Evolutionary conservation across 1,140 invertebrate species (phyloP).

Genomic region (Orius insidiosus): DNA sequence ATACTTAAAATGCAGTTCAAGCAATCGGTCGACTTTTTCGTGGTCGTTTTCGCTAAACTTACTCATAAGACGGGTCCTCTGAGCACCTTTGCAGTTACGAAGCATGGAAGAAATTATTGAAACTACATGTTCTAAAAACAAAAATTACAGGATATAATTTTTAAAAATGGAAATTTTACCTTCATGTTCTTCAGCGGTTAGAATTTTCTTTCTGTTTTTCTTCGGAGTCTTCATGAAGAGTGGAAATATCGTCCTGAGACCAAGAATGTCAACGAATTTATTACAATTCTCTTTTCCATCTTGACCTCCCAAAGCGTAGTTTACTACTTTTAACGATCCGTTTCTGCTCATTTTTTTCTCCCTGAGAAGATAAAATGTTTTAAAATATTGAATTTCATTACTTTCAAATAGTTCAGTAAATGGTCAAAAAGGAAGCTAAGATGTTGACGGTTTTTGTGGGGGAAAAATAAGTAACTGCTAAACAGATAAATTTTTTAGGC

Average conservation of each 20-base stretch:
- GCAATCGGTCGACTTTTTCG: conserved; percentile 90
- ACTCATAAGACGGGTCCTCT: conserved; percentile 72
- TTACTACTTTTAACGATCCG: conserved; percentile 90
- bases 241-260: conserved; percentile 89
- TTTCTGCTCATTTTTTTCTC: conserved; percentile 94
- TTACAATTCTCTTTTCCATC: conserved; percentile 92
- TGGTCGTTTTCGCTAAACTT: conserved; percentile 98
- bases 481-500: too few species aligned
- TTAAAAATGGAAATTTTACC: conserved; percentile 31
- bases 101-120: conserved; percentile 90
- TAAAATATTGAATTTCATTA: too few species aligned
- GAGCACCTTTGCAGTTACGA: conserved; percentile 75
- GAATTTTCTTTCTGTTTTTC: conserved; percentile 63
- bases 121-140: conserved; percentile 67
- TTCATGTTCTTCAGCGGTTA: conserved; percentile 83
- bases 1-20: conserved; percentile 97
- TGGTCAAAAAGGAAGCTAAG: too few species aligned
- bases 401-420: too few species aligned
- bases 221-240: conserved; percentile 98
- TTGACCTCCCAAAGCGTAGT: conserved; percentile 84
- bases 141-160: background rate
- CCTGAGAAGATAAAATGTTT: conserved; percentile 30
- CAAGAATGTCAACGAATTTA: conserved; percentile 97
- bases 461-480: too few species aligned
- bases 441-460: too few species aligned